phyloP scores from a whole-genome alignment of 1,140 invertebrate species.

The Phymastichus coffea region DNA sequence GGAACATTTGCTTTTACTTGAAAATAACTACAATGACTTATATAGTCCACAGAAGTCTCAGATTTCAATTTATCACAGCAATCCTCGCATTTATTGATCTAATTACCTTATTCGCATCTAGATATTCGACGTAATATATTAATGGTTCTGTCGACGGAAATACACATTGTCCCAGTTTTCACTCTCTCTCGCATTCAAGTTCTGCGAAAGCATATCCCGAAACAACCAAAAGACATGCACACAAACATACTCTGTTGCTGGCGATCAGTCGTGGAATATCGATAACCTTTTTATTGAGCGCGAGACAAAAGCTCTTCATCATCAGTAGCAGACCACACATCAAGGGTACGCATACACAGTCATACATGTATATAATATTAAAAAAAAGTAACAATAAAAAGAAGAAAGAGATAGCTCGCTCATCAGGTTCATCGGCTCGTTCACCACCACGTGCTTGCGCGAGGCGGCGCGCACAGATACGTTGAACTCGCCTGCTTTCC shows the following conservation, averaged over 20 bases:
- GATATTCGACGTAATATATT: too few species aligned
- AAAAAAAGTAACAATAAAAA: conserved; percentile 13
- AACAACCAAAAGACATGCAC: too few species aligned
- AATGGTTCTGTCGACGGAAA: background rate
- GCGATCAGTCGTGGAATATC: conserved; percentile 25
- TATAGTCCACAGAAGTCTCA: too few species aligned
- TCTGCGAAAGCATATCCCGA: background rate
- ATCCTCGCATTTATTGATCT: background rate
- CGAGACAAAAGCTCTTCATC: too few species aligned
- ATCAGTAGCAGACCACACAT: conserved; percentile 8
- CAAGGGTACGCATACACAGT: background rate
- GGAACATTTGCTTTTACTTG: too few species aligned
- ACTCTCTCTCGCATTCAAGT: conserved; percentile 7
- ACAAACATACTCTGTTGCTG: conserved; percentile 30
- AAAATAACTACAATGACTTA: too few species aligned
- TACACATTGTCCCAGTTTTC: background rate
- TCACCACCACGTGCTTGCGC: conserved; percentile 26
- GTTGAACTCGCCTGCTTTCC: conserved; percentile 39
- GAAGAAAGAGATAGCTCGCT: conserved; percentile 15
- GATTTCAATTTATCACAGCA: background rate
- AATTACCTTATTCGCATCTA: conserved; percentile 4
- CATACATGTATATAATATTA: too few species aligned
- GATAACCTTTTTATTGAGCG: conserved; percentile 28
- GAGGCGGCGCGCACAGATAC: conserved; percentile 37
- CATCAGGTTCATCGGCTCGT: conserved; percentile 33